Conservation (phyloP, 2,888 invertebrate species). For the Synanthedon vespiformis region DNA sequence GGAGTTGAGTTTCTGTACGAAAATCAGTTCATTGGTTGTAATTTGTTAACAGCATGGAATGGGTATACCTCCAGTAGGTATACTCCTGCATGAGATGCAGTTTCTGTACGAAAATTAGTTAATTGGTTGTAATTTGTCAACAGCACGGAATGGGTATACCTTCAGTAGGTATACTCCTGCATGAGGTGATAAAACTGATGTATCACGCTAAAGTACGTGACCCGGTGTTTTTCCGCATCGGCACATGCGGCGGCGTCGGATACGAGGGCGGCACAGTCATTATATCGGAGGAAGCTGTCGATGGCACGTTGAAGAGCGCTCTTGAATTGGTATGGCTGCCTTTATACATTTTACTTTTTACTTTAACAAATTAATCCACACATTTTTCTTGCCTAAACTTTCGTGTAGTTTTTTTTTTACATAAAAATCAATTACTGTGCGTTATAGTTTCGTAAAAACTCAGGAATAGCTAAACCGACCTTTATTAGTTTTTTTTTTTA, state of each 20-base stretch:
- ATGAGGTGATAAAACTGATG: constrained; percentile 97
- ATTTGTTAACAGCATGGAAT: constrained; percentile 87
- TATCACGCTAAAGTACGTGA: constrained; percentile 86
- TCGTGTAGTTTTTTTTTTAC: too few relatives aligned
- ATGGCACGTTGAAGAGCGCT: constrained; percentile 84
- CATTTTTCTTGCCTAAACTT: too few relatives aligned
- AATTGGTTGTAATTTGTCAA: not conserved
- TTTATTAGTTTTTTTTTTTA: too few relatives aligned
- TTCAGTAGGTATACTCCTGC: constrained; percentile 93
- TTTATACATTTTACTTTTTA: not conserved
- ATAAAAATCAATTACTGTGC: too few relatives aligned
- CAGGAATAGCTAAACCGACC: too few relatives aligned
- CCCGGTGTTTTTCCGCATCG: constrained; percentile 93
- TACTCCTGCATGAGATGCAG: constrained; percentile 94
- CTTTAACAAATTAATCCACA: too few relatives aligned
- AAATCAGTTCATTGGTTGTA: too few relatives aligned
- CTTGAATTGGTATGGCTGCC: constrained; percentile 82
- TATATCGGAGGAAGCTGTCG: constrained; percentile 91
- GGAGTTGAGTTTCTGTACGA: too few relatives aligned
- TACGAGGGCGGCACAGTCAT: constrained; percentile 94
- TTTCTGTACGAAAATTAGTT: too few relatives aligned
- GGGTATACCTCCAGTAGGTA: constrained; percentile 96
- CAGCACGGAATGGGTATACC: constrained; percentile 99
- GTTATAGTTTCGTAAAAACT: too few relatives aligned
- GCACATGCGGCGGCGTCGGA: constrained; percentile 94